Evolutionary conservation across 2,888 invertebrate genomes (phyloP), one percentile per base, ranked within the genome.

Genomic region (Cacoxenus indagator): DNA sequence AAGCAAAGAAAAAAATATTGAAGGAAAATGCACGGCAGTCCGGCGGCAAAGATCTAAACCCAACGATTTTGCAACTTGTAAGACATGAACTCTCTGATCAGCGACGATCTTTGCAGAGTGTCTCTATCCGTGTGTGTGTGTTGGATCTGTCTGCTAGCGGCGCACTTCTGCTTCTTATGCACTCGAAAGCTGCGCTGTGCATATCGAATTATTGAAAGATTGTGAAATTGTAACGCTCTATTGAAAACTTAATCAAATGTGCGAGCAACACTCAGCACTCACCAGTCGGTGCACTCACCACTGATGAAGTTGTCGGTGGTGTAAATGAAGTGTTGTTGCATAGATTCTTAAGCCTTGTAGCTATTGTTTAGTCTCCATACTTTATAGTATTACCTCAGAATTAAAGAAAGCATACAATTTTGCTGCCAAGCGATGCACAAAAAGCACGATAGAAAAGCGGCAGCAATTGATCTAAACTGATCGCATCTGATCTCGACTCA

Each of bases 141-240:
- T 24, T n/a, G n/a, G n/a, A n/a, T n/a, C 65, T 43, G 26, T 72
- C 62, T 73, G 67, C 83, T 82, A 73, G 74, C 22, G 67, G 61
- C 61, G 61, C 57, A 19, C 22, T 51, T 27, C 8, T 45, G 68
- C 75, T n/a, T n/a, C n/a, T 74, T 74, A 70, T 74, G 74, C 74
- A 74, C 75, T 70, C 69, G 73, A 71, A 26, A 55, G 51, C n/a
- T n/a, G n/a, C n/a, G 14, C 31, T 9, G 78, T 82, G 82, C 80
- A 80, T 83, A 78, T 83, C 80, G 78, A 80, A 80, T 80, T 78
- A 82, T 76, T 73, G 82, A 71, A 73, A 80, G 80, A 80, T 80
- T 80, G 80, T 83, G 82, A 83, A 80, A 83, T 82, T 80, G 82
- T 80, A 80, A 83, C 82, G 82, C 82, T 82, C 80, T 76, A 80